Evolutionary conservation across 2,888 invertebrate species (phyloP).

Genomic region (Spodoptera picta): DNA sequence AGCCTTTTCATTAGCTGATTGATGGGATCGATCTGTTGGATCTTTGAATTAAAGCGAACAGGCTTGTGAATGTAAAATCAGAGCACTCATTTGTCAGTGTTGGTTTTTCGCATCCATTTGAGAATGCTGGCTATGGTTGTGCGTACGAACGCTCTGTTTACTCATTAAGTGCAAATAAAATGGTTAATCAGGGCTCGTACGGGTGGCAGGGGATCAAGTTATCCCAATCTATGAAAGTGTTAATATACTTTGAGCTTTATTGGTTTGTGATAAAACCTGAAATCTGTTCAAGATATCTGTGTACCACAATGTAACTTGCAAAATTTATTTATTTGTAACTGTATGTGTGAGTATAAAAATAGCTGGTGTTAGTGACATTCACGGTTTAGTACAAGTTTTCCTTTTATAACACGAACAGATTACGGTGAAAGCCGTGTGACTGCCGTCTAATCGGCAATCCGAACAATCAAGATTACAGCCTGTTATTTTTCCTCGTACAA

Average conservation of each 20-base stretch:
- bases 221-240: no score
- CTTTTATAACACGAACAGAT: background rate
- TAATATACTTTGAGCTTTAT: conserved; percentile 1
- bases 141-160: conserved; percentile 40
- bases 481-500: conserved; percentile 6
- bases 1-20: conserved; percentile 68
- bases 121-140: conserved; percentile 38
- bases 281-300: no score
- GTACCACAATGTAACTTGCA: no score
- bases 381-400: background rate
- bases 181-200: conserved; percentile 14
- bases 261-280: background rate
- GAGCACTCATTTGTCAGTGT: conserved; percentile 63
- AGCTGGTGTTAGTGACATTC: background rate
- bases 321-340: no score
- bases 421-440: background rate
- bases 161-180: conserved; percentile 41
- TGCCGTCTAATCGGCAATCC: background rate
- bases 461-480: background rate
- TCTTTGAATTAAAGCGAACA: conserved; percentile 62
- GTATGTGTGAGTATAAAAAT: background rate
- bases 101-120: conserved; percentile 48
- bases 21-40: conserved; percentile 62
- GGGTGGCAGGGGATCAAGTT: background rate
- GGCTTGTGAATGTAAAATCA: conserved; percentile 63